phyloP scores from a whole-genome alignment of 2,797 vertebrate species.

The Chelmon rostratus region DNA sequence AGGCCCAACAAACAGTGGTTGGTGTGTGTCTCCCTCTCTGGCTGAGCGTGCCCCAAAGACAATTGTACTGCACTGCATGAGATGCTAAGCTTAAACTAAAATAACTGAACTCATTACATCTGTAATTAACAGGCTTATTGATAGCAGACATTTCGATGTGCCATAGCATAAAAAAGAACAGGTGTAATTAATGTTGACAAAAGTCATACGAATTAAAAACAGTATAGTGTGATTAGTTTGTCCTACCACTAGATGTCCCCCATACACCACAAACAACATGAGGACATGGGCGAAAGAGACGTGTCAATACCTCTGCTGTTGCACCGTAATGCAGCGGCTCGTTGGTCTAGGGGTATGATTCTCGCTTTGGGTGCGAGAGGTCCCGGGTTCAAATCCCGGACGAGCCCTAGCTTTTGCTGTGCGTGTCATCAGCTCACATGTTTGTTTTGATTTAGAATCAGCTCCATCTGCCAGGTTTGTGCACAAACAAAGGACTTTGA shows the following conservation, averaged over 20 bases:
- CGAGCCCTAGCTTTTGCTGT: conserved; percentile 74
- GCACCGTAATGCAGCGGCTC: not conserved
- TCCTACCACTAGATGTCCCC: not conserved
- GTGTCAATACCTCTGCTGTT: not conserved
- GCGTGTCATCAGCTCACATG: fast-evolving
- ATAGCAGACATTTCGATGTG: too few relatives aligned
- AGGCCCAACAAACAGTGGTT: not conserved
- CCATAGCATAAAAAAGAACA: not conserved
- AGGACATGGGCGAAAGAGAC: fast-evolving
- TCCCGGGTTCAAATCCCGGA: conserved; percentile 90
- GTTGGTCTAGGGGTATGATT: not conserved
- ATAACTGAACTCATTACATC: too few relatives aligned
- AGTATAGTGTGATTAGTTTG: not conserved
- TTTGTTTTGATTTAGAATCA: not conserved
- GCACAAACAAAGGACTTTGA: not conserved
- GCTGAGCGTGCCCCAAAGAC: not conserved
- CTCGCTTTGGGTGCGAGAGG: conserved; percentile 89
- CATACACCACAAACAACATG: fast-evolving
- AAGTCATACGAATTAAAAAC: not conserved
- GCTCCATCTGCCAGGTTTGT: not conserved
- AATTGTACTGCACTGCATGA: not conserved
- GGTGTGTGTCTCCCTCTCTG: not conserved
- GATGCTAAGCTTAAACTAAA: too few relatives aligned
- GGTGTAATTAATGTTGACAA: not conserved
- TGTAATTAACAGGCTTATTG: too few relatives aligned